phyloP scores from a whole-genome alignment of 2,113 vertebrate species.

The Myrmophylax atrothorax region DNA sequence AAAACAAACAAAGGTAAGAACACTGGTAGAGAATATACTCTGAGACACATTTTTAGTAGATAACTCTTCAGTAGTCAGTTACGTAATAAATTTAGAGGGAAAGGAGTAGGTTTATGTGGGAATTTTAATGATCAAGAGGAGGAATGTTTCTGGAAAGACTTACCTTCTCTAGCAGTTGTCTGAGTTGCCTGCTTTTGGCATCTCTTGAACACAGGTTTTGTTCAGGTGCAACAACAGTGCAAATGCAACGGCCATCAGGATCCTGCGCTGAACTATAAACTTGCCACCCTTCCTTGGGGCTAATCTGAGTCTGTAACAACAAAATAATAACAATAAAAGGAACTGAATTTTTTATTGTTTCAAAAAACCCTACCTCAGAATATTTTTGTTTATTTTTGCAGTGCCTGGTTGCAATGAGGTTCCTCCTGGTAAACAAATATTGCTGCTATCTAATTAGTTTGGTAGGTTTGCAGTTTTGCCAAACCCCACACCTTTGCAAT shows the following conservation, averaged over 20 bases:
- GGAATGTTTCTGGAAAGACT: not conserved
- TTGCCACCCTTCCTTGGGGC: slow-evolving; percentile 97
- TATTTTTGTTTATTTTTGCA: not conserved
- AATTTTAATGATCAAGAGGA: not conserved
- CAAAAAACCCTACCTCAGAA: not conserved
- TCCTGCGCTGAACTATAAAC: slow-evolving; percentile 98
- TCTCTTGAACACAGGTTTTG: slow-evolving; percentile 96
- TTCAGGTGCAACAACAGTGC: slow-evolving; percentile 96
- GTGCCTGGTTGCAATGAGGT: not conserved
- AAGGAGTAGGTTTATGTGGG: not conserved
- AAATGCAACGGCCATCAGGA: slow-evolving; percentile 95
- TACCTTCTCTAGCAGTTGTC: slow-evolving; percentile 98
- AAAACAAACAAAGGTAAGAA: not conserved
- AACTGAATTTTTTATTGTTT: not conserved
- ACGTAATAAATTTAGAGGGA: not conserved
- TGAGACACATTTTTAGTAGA: not conserved
- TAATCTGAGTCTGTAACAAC: slow-evolving; percentile 87
- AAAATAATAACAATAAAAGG: not conserved
- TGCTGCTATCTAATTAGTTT: not conserved
- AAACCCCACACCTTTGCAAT: not conserved
- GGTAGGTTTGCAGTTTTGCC: not conserved
- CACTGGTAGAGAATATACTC: not conserved
- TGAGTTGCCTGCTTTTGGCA: slow-evolving; percentile 94
- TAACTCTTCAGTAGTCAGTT: not conserved
- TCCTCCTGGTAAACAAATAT: not conserved